phyloP scores from a whole-genome alignment of 2,797 vertebrate species.

The Alca torda region DNA sequence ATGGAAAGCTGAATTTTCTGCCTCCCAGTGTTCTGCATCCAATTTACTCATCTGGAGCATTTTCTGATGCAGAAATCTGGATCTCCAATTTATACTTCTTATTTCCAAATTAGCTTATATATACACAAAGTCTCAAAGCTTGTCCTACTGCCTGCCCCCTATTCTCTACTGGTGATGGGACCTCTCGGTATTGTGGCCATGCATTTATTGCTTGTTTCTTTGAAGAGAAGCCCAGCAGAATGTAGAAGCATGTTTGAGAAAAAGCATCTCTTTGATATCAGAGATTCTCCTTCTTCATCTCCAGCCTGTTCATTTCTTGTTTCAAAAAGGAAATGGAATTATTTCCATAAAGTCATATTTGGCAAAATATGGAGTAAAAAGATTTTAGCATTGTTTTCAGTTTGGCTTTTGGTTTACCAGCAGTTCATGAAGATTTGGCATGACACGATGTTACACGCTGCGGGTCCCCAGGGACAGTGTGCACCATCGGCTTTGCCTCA shows the following conservation, averaged over 20 bases:
- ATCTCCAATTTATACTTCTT: neutral
- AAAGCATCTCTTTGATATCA: neutral
- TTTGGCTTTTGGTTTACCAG: neutral
- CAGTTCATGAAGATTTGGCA: neutral
- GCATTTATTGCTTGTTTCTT: neutral
- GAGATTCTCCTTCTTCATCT: neutral
- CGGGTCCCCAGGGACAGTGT: neutral
- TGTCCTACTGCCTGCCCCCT: neutral
- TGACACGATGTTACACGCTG: rapidly evolving
- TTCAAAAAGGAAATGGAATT: neutral
- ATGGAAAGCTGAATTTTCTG: neutral
- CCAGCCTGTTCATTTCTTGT: neutral
- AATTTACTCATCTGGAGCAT: neutral
- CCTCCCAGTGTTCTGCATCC: neutral
- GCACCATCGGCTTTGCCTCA: neutral
- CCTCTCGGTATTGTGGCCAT: neutral
- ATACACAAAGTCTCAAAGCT: neutral
- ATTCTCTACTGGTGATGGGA: neutral
- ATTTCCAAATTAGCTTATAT: neutral
- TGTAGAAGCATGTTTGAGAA: neutral
- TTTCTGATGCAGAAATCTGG: neutral
- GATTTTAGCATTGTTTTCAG: neutral
- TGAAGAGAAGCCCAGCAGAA: neutral
- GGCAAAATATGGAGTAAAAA: neutral
- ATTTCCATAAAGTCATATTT: neutral